phyloP scores from a whole-genome alignment of 2,113 vertebrate species.

The Epinephelus fuscoguttatus region DNA sequence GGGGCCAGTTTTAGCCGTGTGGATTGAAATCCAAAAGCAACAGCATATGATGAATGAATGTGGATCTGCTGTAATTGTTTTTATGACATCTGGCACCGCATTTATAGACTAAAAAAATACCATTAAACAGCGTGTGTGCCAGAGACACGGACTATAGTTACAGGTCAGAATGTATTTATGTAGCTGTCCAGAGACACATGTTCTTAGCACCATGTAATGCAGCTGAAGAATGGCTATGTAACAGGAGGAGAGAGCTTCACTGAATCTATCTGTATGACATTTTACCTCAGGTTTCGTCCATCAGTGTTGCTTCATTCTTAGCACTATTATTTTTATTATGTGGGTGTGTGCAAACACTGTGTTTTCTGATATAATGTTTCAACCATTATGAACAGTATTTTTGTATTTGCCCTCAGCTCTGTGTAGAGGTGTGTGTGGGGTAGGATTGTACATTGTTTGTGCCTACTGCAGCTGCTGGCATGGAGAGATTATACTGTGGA shows the following conservation, averaged over 20 bases:
- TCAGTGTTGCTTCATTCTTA: conserved; percentile 19
- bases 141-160: conserved; percentile 5
- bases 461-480: background rate
- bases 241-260: conserved; percentile 45
- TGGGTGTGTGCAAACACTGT: background rate
- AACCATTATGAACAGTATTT: background rate
- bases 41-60: conserved; percentile 21
- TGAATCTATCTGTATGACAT: conserved; percentile 13
- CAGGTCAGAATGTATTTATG: conserved; percentile 57
- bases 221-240: conserved; percentile 65
- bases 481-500: background rate
- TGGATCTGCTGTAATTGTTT: conserved; percentile 20
- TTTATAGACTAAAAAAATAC: conserved; percentile 21
- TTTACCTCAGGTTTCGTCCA: conserved; percentile 35
- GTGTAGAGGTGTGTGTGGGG: background rate
- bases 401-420: background rate
- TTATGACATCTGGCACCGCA: background rate
- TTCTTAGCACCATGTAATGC: conserved; percentile 56
- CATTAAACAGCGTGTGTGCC: conserved; percentile 15
- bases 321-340: background rate
- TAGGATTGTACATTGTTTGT: conserved; percentile 10
- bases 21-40: conserved; percentile 27
- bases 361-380: background rate
- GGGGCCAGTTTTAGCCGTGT: conserved; percentile 15
- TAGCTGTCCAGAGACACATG: conserved; percentile 41